Conservation (phyloP, 2,797 vertebrate species). For the Sparus aurata region DNA sequence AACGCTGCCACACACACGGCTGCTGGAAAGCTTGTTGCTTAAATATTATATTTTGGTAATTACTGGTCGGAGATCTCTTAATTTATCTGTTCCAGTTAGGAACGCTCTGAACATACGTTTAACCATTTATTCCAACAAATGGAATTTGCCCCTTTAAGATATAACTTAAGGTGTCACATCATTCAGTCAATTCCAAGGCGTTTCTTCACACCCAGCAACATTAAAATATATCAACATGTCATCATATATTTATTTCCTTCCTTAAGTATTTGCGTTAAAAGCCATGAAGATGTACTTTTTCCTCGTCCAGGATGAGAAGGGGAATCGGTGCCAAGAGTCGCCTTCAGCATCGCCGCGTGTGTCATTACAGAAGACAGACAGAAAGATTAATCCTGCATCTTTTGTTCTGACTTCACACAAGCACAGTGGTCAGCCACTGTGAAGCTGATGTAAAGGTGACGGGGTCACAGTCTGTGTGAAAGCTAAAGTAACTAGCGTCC, state of each 20-base stretch:
- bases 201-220: background rate
- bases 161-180: background rate
- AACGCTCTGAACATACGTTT: too few relatives aligned
- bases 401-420: slow-evolving; percentile 29
- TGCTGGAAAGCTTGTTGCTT: too few relatives aligned
- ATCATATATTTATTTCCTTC: background rate
- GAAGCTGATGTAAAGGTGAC: slow-evolving; percentile 51
- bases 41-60: background rate
- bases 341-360: background rate
- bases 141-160: too few relatives aligned
- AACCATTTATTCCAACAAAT: too few relatives aligned
- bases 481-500: slow-evolving; percentile 37
- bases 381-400: slow-evolving; percentile 10
- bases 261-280: background rate
- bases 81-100: background rate
- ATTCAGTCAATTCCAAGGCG: background rate
- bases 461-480: slow-evolving; percentile 42
- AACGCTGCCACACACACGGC: too few relatives aligned
- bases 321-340: too few relatives aligned
- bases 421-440: slow-evolving; percentile 31
- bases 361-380: background rate
- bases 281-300: background rate
- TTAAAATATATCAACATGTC: background rate
- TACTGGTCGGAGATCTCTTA: background rate
- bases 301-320: too few relatives aligned